Conservation (phyloP, 2,888 invertebrate genomes). For the Cactoblastis cactorum region DNA sequence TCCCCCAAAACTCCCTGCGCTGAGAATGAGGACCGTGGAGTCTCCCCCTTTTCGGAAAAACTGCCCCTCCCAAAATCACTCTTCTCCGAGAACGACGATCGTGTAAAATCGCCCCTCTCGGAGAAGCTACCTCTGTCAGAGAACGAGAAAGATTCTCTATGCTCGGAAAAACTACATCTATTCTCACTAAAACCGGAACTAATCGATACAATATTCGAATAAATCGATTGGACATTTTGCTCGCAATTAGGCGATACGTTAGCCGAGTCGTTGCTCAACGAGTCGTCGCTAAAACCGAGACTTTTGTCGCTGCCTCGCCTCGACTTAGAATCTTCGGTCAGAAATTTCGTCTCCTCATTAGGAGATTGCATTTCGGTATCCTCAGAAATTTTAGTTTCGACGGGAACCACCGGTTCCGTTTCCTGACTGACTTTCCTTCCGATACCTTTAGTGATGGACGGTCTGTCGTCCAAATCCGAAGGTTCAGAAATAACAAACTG, state of each 20-base stretch:
- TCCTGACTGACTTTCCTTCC: slow-evolving; percentile 85
- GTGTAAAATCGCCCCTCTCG: slow-evolving; percentile 64
- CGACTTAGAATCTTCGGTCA: slow-evolving; percentile 63
- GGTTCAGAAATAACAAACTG: slow-evolving; percentile 87
- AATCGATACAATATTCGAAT: slow-evolving; percentile 75
- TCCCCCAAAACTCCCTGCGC: slow-evolving; percentile 68
- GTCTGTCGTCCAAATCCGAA: slow-evolving; percentile 83
- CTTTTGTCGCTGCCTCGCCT: slow-evolving; percentile 85
- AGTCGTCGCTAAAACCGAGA: slow-evolving; percentile 85
- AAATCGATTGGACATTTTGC: slow-evolving; percentile 68
- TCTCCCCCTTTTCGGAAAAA: slow-evolving; percentile 69
- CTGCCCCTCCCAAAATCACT: slow-evolving; percentile 74
- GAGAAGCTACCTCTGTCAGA: slow-evolving; percentile 72
- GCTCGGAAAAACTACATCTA: slow-evolving; percentile 71
- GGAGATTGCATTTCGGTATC: slow-evolving; percentile 65
- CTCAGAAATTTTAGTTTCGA: slow-evolving; percentile 37
- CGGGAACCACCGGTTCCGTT: slow-evolving; percentile 53
- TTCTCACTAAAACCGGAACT: slow-evolving; percentile 81
- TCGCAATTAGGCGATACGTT: slow-evolving; percentile 78
- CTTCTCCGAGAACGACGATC: slow-evolving; percentile 74
- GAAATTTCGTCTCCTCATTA: slow-evolving; percentile 41
- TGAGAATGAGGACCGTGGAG: slow-evolving; percentile 67
- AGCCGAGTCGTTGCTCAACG: slow-evolving; percentile 83
- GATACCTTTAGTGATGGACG: slow-evolving; percentile 89
- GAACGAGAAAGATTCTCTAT: slow-evolving; percentile 69